A percentile compares a stretch with the other conserved stretches of the same genome.
phyloP scores from a whole-genome alignment of 2,888 invertebrate species.

The Acanthococcus lagerstroemiae region DNA sequence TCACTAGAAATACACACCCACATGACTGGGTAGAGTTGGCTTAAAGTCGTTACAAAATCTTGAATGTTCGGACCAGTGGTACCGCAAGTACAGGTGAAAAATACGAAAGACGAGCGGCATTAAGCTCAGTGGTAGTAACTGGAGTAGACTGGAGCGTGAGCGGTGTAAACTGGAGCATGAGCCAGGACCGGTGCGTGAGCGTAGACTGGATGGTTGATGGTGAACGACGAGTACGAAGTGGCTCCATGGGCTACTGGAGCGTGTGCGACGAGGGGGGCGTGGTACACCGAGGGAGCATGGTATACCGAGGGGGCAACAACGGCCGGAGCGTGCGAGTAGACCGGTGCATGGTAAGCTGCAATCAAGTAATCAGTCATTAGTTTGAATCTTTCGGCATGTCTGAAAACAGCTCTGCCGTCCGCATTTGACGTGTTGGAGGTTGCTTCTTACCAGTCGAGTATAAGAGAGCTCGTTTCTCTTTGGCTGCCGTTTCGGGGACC shows the following conservation, averaged over 20 bases:
- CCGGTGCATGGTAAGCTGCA: conserved; percentile 12
- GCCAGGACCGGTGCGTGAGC: conserved; percentile 33
- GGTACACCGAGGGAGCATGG: conserved; percentile 27
- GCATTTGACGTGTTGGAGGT: no score
- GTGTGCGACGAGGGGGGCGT: conserved; percentile 32
- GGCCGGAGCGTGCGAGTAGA: conserved; percentile 22
- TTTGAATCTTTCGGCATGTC: no score
- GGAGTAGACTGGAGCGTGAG: conserved; percentile 23
- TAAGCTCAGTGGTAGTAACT: conserved; percentile 13
- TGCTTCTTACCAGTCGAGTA: conserved; percentile 23
- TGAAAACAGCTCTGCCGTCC: no score
- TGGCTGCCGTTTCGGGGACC: conserved; percentile 11
- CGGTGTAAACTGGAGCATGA: conserved; percentile 32
- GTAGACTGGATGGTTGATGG: conserved; percentile 33
- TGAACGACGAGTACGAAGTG: conserved; percentile 34
- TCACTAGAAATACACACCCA: no score
- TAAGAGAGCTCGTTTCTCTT: conserved; percentile 24
- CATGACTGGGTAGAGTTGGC: no score
- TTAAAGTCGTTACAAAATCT: no score
- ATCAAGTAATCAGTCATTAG: no score
- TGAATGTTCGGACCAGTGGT: no score
- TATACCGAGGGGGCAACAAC: conserved; percentile 31
- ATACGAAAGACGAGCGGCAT: neutral
- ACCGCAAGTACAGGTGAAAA: no score
- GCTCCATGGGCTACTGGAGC: conserved; percentile 33